Conservation (phyloP, 2,797 vertebrate species). For the Mus minutoides region DNA sequence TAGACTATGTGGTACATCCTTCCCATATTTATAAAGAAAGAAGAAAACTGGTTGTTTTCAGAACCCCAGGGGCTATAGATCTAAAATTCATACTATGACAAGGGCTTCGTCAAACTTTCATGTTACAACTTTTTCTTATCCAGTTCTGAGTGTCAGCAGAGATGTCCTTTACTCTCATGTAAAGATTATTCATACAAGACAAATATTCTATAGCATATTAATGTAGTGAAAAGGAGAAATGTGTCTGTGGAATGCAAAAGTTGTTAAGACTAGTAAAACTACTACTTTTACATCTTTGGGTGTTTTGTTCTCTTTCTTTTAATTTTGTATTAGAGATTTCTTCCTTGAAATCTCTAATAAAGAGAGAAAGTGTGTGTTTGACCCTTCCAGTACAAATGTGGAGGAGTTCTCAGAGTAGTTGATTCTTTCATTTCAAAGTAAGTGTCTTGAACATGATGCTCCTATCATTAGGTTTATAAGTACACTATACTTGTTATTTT, state of each 20-base stretch:
- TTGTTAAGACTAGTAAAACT: constrained; percentile 28
- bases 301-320: background rate
- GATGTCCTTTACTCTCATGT: background rate
- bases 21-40: background rate
- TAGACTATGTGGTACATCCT: background rate
- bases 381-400: background rate
- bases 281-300: background rate
- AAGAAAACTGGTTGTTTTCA: background rate
- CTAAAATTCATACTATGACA: background rate
- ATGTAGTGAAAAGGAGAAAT: background rate
- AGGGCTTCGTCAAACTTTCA: background rate
- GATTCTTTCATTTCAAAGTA: background rate
- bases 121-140: background rate
- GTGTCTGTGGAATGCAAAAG: background rate
- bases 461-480: background rate
- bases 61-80: background rate
- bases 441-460: background rate
- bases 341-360: too few species aligned
- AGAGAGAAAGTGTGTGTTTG: too few species aligned
- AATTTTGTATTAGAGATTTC: too few species aligned
- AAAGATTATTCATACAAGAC: background rate
- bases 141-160: background rate
- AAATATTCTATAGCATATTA: constrained; percentile 16
- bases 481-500: background rate
- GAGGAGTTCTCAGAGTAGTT: background rate